Evolutionary conservation across 2,888 invertebrate genomes (phyloP).

Genomic region (Erynnis tages): DNA sequence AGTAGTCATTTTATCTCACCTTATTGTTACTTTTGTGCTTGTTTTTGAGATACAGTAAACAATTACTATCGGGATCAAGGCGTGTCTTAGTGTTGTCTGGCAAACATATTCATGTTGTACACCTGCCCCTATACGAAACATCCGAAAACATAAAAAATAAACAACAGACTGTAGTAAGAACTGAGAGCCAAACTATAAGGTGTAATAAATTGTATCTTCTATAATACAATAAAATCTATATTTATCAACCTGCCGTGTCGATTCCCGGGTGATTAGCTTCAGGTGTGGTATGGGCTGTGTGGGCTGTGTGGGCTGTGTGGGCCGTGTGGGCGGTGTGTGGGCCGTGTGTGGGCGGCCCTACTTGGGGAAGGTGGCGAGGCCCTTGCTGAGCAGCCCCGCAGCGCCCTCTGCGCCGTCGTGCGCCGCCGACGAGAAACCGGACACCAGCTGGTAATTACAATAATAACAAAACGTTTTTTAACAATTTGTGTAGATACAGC

Average conservation of each 20-base stretch:
- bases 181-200: slow-evolving; percentile 8
- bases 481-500: neutral
- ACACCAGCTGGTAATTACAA: slow-evolving; percentile 52
- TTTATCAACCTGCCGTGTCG: slow-evolving; percentile 1
- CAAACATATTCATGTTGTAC: too few species aligned
- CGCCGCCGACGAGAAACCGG: slow-evolving; percentile 59
- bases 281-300: slow-evolving; percentile 29
- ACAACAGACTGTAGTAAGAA: too few species aligned
- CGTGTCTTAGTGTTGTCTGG: too few species aligned
- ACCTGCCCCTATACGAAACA: too few species aligned
- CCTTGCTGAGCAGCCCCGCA: slow-evolving; percentile 75
- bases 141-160: too few species aligned
- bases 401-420: slow-evolving; percentile 73
- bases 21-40: too few species aligned
- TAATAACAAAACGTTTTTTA: neutral
- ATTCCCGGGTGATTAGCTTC: slow-evolving; percentile 41
- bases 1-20: too few species aligned
- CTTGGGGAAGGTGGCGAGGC: slow-evolving; percentile 67
- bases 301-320: too few species aligned
- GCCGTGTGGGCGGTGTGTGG: slow-evolving; percentile 10
- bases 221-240: neutral
- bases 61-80: too few species aligned
- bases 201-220: neutral
- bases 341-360: slow-evolving; percentile 39
- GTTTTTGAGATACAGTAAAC: neutral